Conservation (phyloP, 2,888 invertebrate genomes). For the Choreutis nemorana region DNA sequence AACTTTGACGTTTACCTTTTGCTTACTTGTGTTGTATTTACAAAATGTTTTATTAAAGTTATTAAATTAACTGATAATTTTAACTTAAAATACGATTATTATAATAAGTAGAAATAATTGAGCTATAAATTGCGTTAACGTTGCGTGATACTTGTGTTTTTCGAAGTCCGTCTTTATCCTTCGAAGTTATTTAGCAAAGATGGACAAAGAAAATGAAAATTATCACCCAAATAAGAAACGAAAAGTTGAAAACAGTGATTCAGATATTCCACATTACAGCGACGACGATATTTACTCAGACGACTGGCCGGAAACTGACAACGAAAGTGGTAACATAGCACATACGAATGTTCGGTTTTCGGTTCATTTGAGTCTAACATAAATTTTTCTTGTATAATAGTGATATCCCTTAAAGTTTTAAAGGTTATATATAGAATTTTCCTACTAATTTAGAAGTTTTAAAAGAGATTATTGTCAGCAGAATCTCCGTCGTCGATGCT, state of each 20-base stretch:
- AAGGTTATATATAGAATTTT: neutral
- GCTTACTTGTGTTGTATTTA: constrained; percentile 5
- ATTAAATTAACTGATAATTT: too few relatives aligned
- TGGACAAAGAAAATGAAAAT: constrained; percentile 47
- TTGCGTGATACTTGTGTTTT: too few relatives aligned
- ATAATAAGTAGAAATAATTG: too few relatives aligned
- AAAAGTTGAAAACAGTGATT: constrained; percentile 31
- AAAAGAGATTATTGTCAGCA: constrained; percentile 20
- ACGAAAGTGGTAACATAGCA: constrained; percentile 27
- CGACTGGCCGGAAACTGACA: constrained; percentile 47
- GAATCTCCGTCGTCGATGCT: constrained; percentile 71
- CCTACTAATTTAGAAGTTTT: neutral
- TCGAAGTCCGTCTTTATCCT: too few relatives aligned
- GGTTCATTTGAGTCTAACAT: neutral
- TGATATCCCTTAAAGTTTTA: neutral
- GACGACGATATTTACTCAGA: constrained; percentile 37
- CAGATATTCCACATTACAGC: constrained; percentile 26
- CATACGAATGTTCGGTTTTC: neutral
- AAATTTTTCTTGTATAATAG: neutral
- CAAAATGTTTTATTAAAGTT: too few relatives aligned
- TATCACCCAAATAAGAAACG: constrained; percentile 34
- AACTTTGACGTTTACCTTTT: constrained; percentile 3
- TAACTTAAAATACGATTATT: too few relatives aligned
- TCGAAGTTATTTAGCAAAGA: too few relatives aligned
- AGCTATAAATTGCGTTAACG: too few relatives aligned